phyloP scores from a whole-genome alignment of 2,797 vertebrate species.

The Diplodus sargus region DNA sequence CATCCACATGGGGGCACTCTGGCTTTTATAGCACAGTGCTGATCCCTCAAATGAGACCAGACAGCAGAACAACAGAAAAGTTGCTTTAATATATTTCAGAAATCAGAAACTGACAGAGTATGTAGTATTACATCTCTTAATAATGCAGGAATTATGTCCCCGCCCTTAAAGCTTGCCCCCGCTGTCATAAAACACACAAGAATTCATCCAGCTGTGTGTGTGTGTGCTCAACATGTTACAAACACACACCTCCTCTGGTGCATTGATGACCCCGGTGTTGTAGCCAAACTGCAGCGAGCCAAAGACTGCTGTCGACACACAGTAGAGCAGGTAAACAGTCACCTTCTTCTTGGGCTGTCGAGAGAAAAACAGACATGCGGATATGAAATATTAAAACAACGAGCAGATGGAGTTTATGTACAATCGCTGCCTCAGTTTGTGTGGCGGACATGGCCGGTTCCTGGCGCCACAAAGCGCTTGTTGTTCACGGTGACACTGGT shows the following conservation, averaged over 20 bases:
- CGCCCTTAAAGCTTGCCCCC: background rate
- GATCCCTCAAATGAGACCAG: background rate
- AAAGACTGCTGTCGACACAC: conserved; percentile 88
- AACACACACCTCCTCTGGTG: conserved; percentile 87
- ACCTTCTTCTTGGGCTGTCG: conserved; percentile 84
- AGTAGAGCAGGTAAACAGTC: conserved; percentile 86
- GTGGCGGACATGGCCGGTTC: conserved; percentile 51
- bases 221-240: too few relatives aligned
- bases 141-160: conserved; percentile 12
- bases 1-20: conserved; percentile 69
- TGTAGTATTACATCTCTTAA: conserved; percentile 8
- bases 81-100: conserved; percentile 7
- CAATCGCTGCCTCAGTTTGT: conserved; percentile 65
- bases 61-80: background rate
- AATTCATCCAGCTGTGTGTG: background rate
- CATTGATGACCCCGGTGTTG: conserved; percentile 97
- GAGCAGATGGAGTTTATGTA: conserved; percentile 69
- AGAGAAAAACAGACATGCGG: conserved; percentile 32
- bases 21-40: conserved; percentile 6
- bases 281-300: conserved; percentile 95
- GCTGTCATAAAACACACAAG: conserved; percentile 2
- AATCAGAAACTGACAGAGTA: background rate
- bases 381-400: conserved; percentile 25
- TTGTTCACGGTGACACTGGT: conserved; percentile 73
- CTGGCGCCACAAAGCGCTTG: conserved; percentile 73